Evolutionary conservation across 2,797 vertebrate species (phyloP).

Genomic region (Toxotes lorentzi): DNA sequence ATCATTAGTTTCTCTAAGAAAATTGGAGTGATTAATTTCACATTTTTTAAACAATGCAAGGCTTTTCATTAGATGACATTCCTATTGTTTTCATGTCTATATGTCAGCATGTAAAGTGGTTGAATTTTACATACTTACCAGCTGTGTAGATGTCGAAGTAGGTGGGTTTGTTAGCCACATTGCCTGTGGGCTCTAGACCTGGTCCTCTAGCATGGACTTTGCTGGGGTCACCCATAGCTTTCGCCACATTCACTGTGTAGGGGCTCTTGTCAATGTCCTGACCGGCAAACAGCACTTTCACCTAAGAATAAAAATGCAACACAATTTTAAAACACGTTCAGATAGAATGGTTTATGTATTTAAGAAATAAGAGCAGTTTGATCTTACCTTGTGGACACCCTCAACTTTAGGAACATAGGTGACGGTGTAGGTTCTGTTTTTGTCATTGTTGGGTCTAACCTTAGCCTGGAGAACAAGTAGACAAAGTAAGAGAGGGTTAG

Average conservation of each 20-base stretch:
- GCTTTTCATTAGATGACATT: constrained; percentile 13
- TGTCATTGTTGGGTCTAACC: constrained; percentile 94
- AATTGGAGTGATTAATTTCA: neutral
- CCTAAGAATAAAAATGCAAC: constrained; percentile 79
- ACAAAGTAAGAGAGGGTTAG: constrained; percentile 17
- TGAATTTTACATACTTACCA: constrained; percentile 80
- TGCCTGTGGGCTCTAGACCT: constrained; percentile 92
- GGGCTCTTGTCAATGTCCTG: constrained; percentile 96
- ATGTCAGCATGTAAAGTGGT: neutral
- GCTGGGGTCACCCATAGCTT: constrained; percentile 91
- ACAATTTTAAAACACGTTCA: neutral
- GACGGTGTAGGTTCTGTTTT: constrained; percentile 91
- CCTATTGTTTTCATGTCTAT: neutral
- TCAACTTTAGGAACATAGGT: constrained; percentile 95
- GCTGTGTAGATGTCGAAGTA: constrained; percentile 99
- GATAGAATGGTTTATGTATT: neutral
- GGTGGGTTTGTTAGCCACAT: constrained; percentile 94
- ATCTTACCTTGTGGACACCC: constrained; percentile 93
- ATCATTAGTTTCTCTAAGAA: constrained; percentile 2
- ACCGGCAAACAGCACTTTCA: constrained; percentile 96
- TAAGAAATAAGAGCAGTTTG: neutral
- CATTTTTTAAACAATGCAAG: neutral
- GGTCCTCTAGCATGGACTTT: constrained; percentile 96
- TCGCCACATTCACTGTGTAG: constrained; percentile 91
- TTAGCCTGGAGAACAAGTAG: constrained; percentile 87